Evolutionary conservation across 2,888 invertebrate species (phyloP).

Genomic region (Eristalinus sepulchralis): DNA sequence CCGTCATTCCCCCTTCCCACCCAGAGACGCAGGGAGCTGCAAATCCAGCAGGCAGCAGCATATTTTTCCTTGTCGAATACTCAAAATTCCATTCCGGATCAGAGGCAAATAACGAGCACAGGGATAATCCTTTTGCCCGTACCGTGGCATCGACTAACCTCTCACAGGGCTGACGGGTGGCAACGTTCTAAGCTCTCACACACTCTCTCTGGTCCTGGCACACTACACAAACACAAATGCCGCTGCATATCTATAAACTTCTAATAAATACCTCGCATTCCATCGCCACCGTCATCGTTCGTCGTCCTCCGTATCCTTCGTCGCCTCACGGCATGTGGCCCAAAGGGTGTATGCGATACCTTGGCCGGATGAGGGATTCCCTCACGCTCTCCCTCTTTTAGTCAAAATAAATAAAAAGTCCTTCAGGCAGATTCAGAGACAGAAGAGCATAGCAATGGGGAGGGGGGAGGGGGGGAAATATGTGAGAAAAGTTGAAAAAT

Average conservation of each 20-base stretch:
- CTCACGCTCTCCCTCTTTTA: not conserved
- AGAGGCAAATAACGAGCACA: slow-evolving; percentile 43
- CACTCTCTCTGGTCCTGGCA: slow-evolving; percentile 16
- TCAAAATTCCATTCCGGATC: slow-evolving; percentile 43
- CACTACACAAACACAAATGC: slow-evolving; percentile 37
- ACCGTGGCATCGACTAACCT: slow-evolving; percentile 36
- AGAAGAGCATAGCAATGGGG: not conserved
- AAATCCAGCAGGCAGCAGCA: not conserved
- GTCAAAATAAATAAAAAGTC: slow-evolving; percentile 38
- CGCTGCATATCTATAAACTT: slow-evolving; percentile 43
- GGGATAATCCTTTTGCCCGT: slow-evolving; percentile 35
- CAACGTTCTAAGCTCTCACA: not conserved
- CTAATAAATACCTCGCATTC: slow-evolving; percentile 62
- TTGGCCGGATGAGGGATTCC: not conserved
- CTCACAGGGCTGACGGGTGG: slow-evolving; percentile 3
- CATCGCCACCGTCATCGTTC: slow-evolving; percentile 21
- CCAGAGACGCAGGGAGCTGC: not conserved
- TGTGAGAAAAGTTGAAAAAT: slow-evolving; percentile 49
- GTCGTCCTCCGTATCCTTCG: slow-evolving; percentile 28
- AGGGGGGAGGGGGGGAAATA: not conserved
- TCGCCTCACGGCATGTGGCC: slow-evolving; percentile 11
- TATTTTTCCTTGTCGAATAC: slow-evolving; percentile 28
- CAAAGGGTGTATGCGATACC: not conserved
- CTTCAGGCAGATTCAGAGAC: not conserved
- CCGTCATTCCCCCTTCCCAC: not conserved